Evolutionary conservation across 2,113 vertebrate genomes (phyloP).

Genomic region (Oncorhynchus keta): DNA sequence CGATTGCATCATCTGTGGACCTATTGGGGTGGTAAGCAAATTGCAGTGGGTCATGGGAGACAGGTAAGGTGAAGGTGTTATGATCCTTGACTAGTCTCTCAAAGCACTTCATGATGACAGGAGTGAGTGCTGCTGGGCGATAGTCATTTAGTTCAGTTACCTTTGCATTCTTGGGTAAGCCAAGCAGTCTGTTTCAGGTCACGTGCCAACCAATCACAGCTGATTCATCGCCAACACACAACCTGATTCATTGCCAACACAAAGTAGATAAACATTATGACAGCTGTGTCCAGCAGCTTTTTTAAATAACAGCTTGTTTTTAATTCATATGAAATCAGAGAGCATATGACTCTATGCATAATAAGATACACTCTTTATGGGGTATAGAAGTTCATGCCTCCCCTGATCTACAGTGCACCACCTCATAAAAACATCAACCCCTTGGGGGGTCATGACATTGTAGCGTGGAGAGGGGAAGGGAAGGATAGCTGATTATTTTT

Average conservation of each 20-base stretch:
- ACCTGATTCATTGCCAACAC: too few relatives aligned
- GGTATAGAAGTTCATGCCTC: background rate
- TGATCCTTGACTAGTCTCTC: too few relatives aligned
- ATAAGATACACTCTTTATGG: background rate
- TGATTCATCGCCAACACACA: conserved; percentile 53
- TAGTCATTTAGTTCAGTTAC: too few relatives aligned
- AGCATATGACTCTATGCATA: background rate
- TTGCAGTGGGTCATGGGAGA: too few relatives aligned
- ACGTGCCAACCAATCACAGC: conserved; percentile 54
- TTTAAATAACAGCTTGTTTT: background rate
- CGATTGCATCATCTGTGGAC: too few relatives aligned
- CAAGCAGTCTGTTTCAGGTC: conserved; percentile 15
- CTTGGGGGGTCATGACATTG: conserved; percentile 39
- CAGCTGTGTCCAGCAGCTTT: background rate
- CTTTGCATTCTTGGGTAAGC: background rate
- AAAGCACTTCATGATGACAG: too few relatives aligned
- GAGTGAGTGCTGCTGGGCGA: too few relatives aligned
- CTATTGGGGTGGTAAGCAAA: too few relatives aligned
- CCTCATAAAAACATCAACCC: background rate
- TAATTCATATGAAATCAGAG: background rate
- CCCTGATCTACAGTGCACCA: background rate
- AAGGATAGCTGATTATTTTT: conserved; percentile 52
- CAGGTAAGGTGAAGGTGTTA: too few relatives aligned
- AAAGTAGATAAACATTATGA: background rate
- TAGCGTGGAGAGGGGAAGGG: conserved; percentile 54